Conservation (phyloP, 2,888 invertebrate species). For the Scrobipalpa atriplicella region DNA sequence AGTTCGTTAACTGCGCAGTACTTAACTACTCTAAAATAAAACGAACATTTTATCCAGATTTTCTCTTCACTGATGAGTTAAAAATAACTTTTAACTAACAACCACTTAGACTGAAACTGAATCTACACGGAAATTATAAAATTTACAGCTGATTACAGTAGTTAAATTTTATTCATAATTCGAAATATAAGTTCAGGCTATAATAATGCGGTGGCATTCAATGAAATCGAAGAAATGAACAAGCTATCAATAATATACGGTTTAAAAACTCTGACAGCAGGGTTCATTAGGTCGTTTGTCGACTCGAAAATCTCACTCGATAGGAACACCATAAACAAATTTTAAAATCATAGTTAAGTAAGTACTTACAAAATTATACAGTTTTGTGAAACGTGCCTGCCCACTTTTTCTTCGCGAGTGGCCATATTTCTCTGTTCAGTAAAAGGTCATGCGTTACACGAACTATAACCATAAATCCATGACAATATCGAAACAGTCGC, state of each 20-base stretch:
- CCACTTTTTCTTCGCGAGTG: too few species aligned
- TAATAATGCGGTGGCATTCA: too few species aligned
- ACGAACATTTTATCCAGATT: conserved; percentile 8
- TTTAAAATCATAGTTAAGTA: too few species aligned
- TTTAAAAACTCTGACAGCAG: too few species aligned
- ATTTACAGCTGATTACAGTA: conserved; percentile 16
- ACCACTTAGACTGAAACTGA: conserved; percentile 22
- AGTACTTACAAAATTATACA: too few species aligned
- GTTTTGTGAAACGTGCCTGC: too few species aligned
- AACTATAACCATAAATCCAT: conserved; percentile 29
- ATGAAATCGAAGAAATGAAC: too few species aligned
- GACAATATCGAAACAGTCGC: conserved; percentile 22
- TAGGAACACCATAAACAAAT: too few species aligned
- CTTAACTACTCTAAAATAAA: conserved; percentile 10
- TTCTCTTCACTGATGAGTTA: conserved; percentile 9
- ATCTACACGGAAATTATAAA: conserved; percentile 22
- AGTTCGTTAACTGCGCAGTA: background rate
- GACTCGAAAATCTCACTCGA: too few species aligned
- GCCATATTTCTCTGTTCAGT: background rate
- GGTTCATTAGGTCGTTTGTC: too few species aligned
- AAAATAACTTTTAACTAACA: conserved; percentile 17
- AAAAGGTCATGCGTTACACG: conserved; percentile 26
- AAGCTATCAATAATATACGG: too few species aligned
- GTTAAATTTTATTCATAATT: background rate
- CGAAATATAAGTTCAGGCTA: too few species aligned